Base-by-base conservation (phyloP, 2,888 invertebrate genomes). In the Eumerus sabulonum region DNA sequence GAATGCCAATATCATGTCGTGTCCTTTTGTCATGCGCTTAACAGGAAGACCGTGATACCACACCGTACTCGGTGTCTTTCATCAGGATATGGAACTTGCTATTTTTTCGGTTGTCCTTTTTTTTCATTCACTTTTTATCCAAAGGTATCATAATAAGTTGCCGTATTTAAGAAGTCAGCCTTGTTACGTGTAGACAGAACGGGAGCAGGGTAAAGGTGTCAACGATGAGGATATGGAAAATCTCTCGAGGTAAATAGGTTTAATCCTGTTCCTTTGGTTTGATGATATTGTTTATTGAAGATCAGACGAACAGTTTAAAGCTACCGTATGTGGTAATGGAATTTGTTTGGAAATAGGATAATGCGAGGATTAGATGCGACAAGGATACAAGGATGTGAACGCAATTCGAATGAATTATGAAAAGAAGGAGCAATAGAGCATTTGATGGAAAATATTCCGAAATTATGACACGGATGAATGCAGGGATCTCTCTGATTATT, bases 21-120 rank as follows among this genome's bases (percentile, higher is more conserved):
- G 79, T 79, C 79, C 79, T 79, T 79, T 79, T 79, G 79, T 79
- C 79, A 79, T 79, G 79, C 79, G 79, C 79, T 79, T 79, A 79
- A 59, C 59, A 54, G 62, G 11, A n/a, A 18, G 48, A 40, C 40
- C 16, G 16, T 14, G 13, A 16, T 35, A 27, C 44, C 9, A 51
- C 51, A 35, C 13, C 50, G 12, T 50, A 5, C 17, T 66, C 16
- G 42, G 35, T 51, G 35, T 45, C 27, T 27, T 27, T 27, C 27
- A 27, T 27, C 27, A 27, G 27, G 27, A 27, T 27, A 27, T 27
- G 27, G 27, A 27, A 27, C 27, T 40, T 3, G 50, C n/a, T 19
- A n/a, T 13, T 50, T 50, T 50, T 54, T 14, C 16, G 16, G 27
- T 2, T 27, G 27, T 27, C 27, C 27, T 27, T 27, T 27, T 27